Evolutionary conservation across 2,888 invertebrate genomes (phyloP), one percentile per base, ranked within the genome.

Genomic region (Dasysyrphus tricinctus): DNA sequence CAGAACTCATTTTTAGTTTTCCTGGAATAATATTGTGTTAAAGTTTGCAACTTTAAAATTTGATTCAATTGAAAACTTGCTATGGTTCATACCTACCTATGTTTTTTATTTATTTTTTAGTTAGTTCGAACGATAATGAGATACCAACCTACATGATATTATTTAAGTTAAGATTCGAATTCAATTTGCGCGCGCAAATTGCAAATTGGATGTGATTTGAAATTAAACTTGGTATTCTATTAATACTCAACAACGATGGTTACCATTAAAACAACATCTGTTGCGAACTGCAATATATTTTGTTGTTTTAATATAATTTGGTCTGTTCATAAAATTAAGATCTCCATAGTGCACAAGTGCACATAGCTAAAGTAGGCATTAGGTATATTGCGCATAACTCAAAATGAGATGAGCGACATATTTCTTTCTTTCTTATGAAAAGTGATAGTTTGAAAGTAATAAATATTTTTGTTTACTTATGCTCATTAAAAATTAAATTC

Each of bases 181-280:
- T 34, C 9, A 32, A 56, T 56, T 56, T 32, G 32, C 32, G 56
- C 56, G 56, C 56, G 56, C n/a, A 56, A 56, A n/a, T 56, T 56
- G 56, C 56, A 56, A 56, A 34, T 34, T 56, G 8, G 14, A 29
- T 56, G 9, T 34, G n/a, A 56, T 34, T 56, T 8, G 4, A 56
- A 32, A 56, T 32, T 16, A 56, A 54, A 29, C 29, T 29, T 54
- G 14, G 6, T n/a, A n/a, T 14, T 54, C 29, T 29, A 32, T 54
- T 54, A 54, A 29, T 54, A 54, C 29, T 54, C 54, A 29, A 14
- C 0, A 6, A 32, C 5, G 8, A 12, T 39, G 39, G 42, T 42
- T 42, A 14, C 42, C 42, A 42, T 42, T 14, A 42, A 42, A 14
- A 14, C 1, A 14, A 42, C 32, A 56, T 56, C 32, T 32, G 32